These are phyloP conservation scores for Megaustenia siamemsis DNA, from an alignment of 2,888 invertebrate species.

Conservation along the genomic window DNA sequence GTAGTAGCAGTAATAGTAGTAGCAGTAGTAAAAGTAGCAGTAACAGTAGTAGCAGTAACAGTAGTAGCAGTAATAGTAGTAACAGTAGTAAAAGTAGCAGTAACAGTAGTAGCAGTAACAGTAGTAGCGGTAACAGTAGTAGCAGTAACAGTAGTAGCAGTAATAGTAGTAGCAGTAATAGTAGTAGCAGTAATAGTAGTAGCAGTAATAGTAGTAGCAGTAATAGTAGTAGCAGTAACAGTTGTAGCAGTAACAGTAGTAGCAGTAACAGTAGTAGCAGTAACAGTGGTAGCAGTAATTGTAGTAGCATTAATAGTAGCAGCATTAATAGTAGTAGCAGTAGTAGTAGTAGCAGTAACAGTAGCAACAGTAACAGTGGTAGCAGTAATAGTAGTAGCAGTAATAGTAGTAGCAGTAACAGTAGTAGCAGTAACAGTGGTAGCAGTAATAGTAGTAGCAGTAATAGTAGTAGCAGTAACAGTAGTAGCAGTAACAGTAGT, in stretches of 20 bases:
- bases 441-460: slow-evolving; percentile 29
- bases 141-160: too few relatives aligned
- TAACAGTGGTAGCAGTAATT: too few relatives aligned
- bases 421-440: slow-evolving; percentile 26
- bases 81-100: background rate
- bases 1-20: background rate
- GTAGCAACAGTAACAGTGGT: slow-evolving; percentile 2
- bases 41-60: background rate
- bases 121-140: too few relatives aligned
- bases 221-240: too few relatives aligned
- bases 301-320: too few relatives aligned
- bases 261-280: too few relatives aligned
- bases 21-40: background rate
- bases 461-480: background rate
- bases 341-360: background rate
- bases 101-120: too few relatives aligned
- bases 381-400: slow-evolving; percentile 1
- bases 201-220: too few relatives aligned
- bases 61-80: background rate
- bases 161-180: too few relatives aligned
- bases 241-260: too few relatives aligned
- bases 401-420: slow-evolving; percentile 4
- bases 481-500: background rate
- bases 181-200: too few relatives aligned
- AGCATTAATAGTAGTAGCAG: background rate